Evolutionary conservation across 2,888 invertebrate genomes (phyloP), one percentile per base, ranked within the genome.

Genomic region (Phyto melanocephala): DNA sequence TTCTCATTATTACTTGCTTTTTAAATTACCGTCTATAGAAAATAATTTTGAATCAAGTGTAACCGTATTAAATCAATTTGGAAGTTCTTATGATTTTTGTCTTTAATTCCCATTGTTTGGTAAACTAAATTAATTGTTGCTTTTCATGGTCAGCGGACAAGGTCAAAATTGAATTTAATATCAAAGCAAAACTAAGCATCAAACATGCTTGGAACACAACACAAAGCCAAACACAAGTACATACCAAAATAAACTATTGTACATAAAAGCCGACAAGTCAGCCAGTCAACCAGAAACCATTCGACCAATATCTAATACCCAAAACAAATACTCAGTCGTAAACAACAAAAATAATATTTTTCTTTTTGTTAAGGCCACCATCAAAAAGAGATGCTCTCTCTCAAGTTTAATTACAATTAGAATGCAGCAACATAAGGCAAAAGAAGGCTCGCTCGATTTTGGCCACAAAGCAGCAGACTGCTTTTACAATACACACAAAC

Each of bases 301-400:
- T 24, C 72, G 42, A 70, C 42, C 80, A 68, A 80, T 15, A 28
- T 28, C 6, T 28, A 63, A 52, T 72, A 17, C 47, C 7, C 50
- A 68, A n/a, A 77, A 68, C 52, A 77, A 63, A 72, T 33, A 63
- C 42, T 54, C 54, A 45, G 42, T 40, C 45, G 28, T 33, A 68
- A 70, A 71, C 52, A 68, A 79, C 54, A 79, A 65, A 63, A 47
- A 22, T 50, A 20, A 50, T 33, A 24, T 58, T 50, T 24, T 54
- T 56, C 17, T 24, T 65, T 81, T 72, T 68, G 67, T 63, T 72
- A 71, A 58, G 70, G 65, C 75, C 82, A 79, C 82, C 65, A 79
- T 82, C 78, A 79, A 68, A 79, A 82, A 60, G 70, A 82, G 82
- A 82, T 60, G 78, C 75, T 81, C 74, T 63, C n/a, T n/a, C n/a